Evolutionary conservation across 2,888 invertebrate species (phyloP).

Genomic region (Oligia strigilis): DNA sequence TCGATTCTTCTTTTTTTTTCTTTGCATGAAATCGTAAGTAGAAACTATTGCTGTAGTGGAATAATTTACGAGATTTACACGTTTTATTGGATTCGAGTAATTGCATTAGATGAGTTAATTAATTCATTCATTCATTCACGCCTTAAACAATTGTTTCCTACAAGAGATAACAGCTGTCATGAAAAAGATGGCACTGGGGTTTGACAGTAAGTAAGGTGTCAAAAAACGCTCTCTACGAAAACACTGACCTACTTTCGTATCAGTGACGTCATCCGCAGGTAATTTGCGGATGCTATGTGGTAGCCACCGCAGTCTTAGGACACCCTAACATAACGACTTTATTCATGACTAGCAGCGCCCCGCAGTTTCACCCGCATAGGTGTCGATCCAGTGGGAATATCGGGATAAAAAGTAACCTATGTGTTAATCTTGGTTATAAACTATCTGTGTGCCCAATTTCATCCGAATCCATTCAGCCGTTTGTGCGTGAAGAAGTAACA

Average conservation of each 20-base stretch:
- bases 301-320: neutral
- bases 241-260: neutral
- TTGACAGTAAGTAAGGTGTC: neutral
- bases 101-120: neutral
- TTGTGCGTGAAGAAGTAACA: too few relatives aligned
- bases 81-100: conserved; percentile 14
- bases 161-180: neutral
- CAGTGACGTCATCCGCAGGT: neutral
- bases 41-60: conserved; percentile 38
- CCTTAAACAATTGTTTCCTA: neutral
- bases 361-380: too few relatives aligned
- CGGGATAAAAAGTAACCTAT: too few relatives aligned
- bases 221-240: neutral
- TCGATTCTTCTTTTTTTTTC: conserved; percentile 45
- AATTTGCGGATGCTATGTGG: neutral
- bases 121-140: too few relatives aligned
- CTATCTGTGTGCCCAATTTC: too few relatives aligned
- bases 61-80: conserved; percentile 25
- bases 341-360: too few relatives aligned
- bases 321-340: neutral
- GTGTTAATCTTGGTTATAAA: too few relatives aligned
- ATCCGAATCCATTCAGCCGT: too few relatives aligned
- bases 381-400: too few relatives aligned
- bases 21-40: conserved; percentile 56
- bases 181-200: neutral